phyloP scores from a whole-genome alignment of 2,888 invertebrate species.

The Eristalis pertinax region DNA sequence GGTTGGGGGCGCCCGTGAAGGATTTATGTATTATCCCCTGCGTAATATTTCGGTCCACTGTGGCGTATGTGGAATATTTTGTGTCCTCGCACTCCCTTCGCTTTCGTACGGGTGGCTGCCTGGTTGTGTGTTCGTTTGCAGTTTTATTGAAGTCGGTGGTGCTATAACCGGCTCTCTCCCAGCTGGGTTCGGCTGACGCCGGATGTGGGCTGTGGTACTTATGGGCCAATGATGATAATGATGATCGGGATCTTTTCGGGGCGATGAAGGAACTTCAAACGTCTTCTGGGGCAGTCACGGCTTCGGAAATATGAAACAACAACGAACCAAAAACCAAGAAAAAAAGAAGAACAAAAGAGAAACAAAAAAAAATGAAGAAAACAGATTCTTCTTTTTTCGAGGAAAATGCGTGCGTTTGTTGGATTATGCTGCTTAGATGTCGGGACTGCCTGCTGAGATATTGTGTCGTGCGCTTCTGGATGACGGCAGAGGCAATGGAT shows the following conservation, averaged over 20 bases:
- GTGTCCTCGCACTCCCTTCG: constrained; percentile 10
- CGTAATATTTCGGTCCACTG: constrained; percentile 48
- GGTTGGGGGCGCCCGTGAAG: constrained; percentile 20
- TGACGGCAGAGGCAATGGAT: not conserved
- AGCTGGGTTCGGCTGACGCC: constrained; percentile 1
- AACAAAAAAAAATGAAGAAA: not conserved
- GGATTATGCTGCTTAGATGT: constrained; percentile 50
- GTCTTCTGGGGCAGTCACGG: constrained; percentile 20
- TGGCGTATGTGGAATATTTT: constrained; percentile 58
- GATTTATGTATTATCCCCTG: constrained; percentile 51
- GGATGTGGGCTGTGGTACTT: constrained; percentile 48
- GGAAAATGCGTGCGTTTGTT: constrained; percentile 34
- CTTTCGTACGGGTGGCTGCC: not conserved
- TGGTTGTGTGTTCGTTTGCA: constrained; percentile 24
- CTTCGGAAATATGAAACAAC: not conserved
- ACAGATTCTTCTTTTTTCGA: constrained; percentile 5
- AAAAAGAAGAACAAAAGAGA: not conserved
- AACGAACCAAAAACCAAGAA: not conserved
- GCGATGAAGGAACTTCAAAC: constrained; percentile 8
- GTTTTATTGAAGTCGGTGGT: constrained; percentile 64
- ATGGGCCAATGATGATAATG: constrained; percentile 39
- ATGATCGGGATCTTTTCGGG: constrained; percentile 45
- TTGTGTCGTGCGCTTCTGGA: not conserved
- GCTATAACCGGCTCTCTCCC: constrained; percentile 13
- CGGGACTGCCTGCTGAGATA: constrained; percentile 18